These are phyloP conservation scores for Cheilosia scutellata DNA, from an alignment of 2,888 invertebrate genomes.

Conservation along the genomic window DNA sequence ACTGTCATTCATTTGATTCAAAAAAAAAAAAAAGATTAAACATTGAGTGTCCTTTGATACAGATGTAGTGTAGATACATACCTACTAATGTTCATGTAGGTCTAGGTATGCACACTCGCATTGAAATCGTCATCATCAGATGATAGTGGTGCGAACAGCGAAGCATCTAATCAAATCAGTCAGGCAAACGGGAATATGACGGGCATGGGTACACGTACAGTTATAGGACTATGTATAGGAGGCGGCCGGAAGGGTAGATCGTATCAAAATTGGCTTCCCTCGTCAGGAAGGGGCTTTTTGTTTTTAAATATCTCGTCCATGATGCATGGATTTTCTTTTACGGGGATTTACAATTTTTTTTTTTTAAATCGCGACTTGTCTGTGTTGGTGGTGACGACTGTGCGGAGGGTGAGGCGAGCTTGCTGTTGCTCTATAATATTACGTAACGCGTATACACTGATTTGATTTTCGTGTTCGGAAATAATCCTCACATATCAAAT, in stretches of 20 bases:
- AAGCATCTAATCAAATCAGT: conserved; percentile 67
- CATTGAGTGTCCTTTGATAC: conserved; percentile 46
- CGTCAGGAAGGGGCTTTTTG: conserved; percentile 28
- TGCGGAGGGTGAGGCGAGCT: background rate
- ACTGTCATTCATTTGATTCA: conserved; percentile 60
- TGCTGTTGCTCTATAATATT: conserved; percentile 56
- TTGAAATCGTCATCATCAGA: conserved; percentile 35
- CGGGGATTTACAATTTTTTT: conserved; percentile 26
- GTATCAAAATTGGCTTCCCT: conserved; percentile 63
- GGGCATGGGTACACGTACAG: background rate
- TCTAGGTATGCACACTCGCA: conserved; percentile 11
- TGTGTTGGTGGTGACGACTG: background rate
- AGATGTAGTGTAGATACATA: conserved; percentile 43
- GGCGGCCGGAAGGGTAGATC: conserved; percentile 53
- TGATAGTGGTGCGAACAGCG: conserved; percentile 64
- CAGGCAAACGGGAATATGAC: conserved; percentile 41
- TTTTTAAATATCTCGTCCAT: conserved; percentile 54
- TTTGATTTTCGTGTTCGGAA: conserved; percentile 71
- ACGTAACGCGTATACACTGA: conserved; percentile 70
- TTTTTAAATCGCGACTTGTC: conserved; percentile 20
- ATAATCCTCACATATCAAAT: conserved; percentile 74
- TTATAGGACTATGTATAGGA: background rate
- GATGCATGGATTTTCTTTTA: conserved; percentile 53
- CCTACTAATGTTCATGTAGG: conserved; percentile 11
- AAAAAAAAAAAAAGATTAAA: background rate